Evolutionary conservation across 2,888 invertebrate species (phyloP).

Genomic region (Mallateleia sp.): DNA sequence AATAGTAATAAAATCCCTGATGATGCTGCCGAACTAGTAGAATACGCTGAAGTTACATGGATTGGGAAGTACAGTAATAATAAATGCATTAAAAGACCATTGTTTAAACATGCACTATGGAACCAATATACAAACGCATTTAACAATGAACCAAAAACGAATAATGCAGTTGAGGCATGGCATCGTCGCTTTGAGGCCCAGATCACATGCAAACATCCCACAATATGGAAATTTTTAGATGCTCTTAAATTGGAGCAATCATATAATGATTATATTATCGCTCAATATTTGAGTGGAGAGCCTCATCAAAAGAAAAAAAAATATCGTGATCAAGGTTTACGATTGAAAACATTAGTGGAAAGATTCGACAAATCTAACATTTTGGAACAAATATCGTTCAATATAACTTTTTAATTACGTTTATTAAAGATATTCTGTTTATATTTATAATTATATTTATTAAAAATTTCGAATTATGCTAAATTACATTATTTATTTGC

Average conservation of each 20-base stretch:
- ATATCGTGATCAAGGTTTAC: too few species aligned
- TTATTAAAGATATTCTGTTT: too few species aligned
- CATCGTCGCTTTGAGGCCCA: not conserved
- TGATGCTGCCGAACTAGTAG: conserved; percentile 1
- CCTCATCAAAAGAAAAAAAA: conserved; percentile 5
- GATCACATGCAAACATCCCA: conserved; percentile 15
- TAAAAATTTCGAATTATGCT: too few species aligned
- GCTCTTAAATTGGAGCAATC: conserved; percentile 25
- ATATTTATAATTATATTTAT: too few species aligned
- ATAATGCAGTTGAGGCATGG: conserved; percentile 8
- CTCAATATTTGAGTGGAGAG: conserved; percentile 14
- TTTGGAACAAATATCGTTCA: too few species aligned
- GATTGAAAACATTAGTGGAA: too few species aligned
- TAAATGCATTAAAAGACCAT: conserved; percentile 14
- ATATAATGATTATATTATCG: conserved; percentile 10
- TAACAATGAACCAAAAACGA: conserved; percentile 18
- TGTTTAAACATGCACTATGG: conserved; percentile 13
- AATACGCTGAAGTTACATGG: conserved; percentile 10
- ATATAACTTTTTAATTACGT: too few species aligned
- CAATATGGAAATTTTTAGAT: conserved; percentile 27
- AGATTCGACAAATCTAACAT: too few species aligned
- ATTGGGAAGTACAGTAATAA: conserved; percentile 6
- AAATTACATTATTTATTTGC: too few species aligned
- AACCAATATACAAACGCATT: conserved; percentile 9
- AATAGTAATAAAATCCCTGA: conserved; percentile 1